Conservation (phyloP, 2,113 vertebrate species). For the Chunga burmeisteri region DNA sequence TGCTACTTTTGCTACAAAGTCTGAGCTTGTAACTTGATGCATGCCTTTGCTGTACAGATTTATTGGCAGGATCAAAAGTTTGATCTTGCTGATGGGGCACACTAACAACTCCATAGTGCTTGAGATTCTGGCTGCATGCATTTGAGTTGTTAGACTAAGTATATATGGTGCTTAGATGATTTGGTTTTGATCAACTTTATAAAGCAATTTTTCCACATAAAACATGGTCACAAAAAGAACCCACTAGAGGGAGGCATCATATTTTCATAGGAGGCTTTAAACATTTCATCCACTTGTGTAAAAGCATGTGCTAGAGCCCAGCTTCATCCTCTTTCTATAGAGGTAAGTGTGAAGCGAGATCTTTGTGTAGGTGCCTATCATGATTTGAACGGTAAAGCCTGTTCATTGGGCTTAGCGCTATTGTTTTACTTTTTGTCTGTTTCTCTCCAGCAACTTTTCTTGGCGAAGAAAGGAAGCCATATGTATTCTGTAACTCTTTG, state of each 20-base stretch:
- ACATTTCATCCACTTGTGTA: not conserved
- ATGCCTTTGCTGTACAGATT: rapidly evolving
- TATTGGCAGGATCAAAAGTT: rapidly evolving
- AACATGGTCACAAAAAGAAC: not conserved
- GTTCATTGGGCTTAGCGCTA: rapidly evolving
- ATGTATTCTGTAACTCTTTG: rapidly evolving
- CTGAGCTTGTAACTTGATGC: not conserved
- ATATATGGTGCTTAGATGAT: not conserved
- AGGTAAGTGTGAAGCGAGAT: no score
- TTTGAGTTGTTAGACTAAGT: no score
- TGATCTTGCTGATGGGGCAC: rapidly evolving
- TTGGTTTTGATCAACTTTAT: not conserved
- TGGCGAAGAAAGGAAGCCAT: no score
- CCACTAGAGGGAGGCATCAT: not conserved
- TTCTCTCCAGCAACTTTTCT: no score
- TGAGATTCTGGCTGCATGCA: rapidly evolving
- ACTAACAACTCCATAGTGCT: rapidly evolving
- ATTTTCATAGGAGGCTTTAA: not conserved
- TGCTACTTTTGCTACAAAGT: rapidly evolving
- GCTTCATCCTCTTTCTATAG: rapidly evolving
- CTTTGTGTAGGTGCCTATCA: rapidly evolving
- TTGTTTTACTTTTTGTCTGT: not conserved
- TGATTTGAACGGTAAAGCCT: no score
- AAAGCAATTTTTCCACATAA: not conserved
- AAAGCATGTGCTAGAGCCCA: not conserved